Evolutionary conservation across 2,888 invertebrate species (phyloP).

Genomic region (Mythimna lalbum): DNA sequence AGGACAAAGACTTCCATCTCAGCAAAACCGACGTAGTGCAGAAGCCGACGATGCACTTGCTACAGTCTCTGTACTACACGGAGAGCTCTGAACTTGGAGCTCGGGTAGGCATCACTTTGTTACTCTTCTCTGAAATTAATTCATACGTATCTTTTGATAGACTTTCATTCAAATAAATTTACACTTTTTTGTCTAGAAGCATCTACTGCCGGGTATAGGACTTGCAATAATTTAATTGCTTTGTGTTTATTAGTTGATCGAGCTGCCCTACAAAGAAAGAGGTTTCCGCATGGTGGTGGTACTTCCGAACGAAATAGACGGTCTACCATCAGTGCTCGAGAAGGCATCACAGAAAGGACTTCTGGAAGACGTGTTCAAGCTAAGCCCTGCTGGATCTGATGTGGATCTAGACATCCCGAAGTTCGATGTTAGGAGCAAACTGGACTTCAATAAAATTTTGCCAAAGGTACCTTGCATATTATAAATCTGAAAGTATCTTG

Average conservation of each 20-base stretch:
- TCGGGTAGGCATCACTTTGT: constrained; percentile 62
- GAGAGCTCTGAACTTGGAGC: constrained; percentile 72
- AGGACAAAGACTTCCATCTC: constrained; percentile 74
- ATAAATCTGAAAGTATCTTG: not conserved
- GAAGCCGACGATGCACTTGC: constrained; percentile 75
- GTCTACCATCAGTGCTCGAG: constrained; percentile 69
- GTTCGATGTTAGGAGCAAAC: constrained; percentile 73
- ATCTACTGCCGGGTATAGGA: no score
- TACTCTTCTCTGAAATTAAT: not conserved
- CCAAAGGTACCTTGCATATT: constrained; percentile 69
- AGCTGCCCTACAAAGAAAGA: constrained; percentile 76
- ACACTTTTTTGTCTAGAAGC: not conserved
- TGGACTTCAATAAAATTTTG: constrained; percentile 72
- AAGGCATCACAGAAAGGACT: constrained; percentile 72
- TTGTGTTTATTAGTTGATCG: constrained; percentile 70
- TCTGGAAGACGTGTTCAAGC: constrained; percentile 70
- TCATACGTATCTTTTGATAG: not conserved
- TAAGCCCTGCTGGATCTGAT: constrained; percentile 63
- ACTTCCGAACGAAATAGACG: constrained; percentile 75
- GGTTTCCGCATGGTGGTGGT: constrained; percentile 79
- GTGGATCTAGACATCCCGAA: constrained; percentile 75
- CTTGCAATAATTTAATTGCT: constrained; percentile 4
- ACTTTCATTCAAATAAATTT: not conserved
- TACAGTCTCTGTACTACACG: constrained; percentile 68
- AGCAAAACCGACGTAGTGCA: constrained; percentile 66